Evolutionary conservation across 2,888 invertebrate genomes (phyloP), one percentile per base, ranked within the genome.

Genomic region (Prosopocoilus inquinatus): DNA sequence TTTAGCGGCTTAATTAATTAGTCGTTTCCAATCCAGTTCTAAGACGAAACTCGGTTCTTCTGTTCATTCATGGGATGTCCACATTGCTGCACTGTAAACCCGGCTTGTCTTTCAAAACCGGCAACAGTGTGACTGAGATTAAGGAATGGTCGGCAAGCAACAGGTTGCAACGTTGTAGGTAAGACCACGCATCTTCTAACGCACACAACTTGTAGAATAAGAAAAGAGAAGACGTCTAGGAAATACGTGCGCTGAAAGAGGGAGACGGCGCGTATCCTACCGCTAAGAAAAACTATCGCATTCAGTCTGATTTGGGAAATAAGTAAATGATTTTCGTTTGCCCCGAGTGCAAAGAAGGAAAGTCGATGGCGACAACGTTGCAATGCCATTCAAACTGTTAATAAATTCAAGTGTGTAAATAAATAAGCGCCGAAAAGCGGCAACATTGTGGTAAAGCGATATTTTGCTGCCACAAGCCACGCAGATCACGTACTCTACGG

Each of bases 141-240:
- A 67, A 65, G 66, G 62, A 65, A 63, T 65, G 63, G 63, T 57
- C 61, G 57, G 20, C 20, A 55, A 50, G 66, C 68, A 70, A 70
- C 70, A 71, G 66, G 70, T 69, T 67, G 71, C 73, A 73, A 73
- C 73, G 59, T 46, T 38, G 57, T 52, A 49, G 43, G 49, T 11
- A 57, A 41, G 45, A 57, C 49, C 52, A 57, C 57, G 52, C 56
- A 57, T 53, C 56, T 50, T 12, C 36, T 43, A 28, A 49, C 49
- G 50, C 50, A 41, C 33, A 32, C 51, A 36, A 51, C 52, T 46
- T 52, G 39, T 46, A 45, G 39, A 47, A 52, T 33, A 52, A 39
- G 36, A 36, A 52, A 52, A 52, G 46, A 46, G 46, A 52, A 52
- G 46, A 38, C 36, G 39, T 11, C 36, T 45, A 52, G 52, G 52